These are phyloP conservation scores for Astreopora myriophthalma DNA, from an alignment of 64 coral and sea anemone species.

Conservation along the genomic window DNA sequence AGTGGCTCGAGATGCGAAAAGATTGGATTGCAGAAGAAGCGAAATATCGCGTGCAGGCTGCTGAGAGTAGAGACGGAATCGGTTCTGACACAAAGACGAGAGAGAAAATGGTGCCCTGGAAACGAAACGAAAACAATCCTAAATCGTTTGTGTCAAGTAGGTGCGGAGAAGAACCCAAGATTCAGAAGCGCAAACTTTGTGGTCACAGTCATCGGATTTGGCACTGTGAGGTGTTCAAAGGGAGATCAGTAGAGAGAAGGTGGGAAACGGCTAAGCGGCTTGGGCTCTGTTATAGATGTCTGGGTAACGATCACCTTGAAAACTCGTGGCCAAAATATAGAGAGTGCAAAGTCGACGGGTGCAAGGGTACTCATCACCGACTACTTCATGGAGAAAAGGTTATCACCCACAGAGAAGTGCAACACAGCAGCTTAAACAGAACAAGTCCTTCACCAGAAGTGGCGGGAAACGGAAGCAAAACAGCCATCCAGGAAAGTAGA, in stretches of 20 bases:
- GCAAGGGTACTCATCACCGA: conserved; percentile 38
- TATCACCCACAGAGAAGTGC: neutral
- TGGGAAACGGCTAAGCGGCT: no score
- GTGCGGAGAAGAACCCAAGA: no score
- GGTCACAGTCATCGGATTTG: no score
- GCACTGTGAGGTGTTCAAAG: no score
- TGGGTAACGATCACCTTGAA: conserved; percentile 17
- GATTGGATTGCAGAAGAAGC: conserved; percentile 64
- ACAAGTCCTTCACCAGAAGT: neutral
- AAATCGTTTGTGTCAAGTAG: no score
- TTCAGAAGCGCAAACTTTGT: no score
- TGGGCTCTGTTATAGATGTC: conserved; percentile 47
- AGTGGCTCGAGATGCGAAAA: conserved; percentile 50
- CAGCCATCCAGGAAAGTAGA: neutral
- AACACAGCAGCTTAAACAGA: neutral
- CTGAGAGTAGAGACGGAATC: conserved; percentile 48
- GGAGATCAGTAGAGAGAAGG: no score
- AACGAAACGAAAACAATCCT: no score
- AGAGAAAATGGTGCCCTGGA: no score
- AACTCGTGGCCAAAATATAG: conserved; percentile 29
- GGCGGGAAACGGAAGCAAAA: neutral
- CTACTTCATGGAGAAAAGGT: conserved; percentile 25
- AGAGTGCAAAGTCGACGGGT: conserved; percentile 47
- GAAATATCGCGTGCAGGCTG: conserved; percentile 58
- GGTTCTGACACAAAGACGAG: no score